A percentile compares a stretch with the other conserved stretches of the same genome.
These are phyloP conservation scores for Marcusenius ussheri DNA, from an alignment of 2,113 vertebrate species.

Conservation along the genomic window DNA sequence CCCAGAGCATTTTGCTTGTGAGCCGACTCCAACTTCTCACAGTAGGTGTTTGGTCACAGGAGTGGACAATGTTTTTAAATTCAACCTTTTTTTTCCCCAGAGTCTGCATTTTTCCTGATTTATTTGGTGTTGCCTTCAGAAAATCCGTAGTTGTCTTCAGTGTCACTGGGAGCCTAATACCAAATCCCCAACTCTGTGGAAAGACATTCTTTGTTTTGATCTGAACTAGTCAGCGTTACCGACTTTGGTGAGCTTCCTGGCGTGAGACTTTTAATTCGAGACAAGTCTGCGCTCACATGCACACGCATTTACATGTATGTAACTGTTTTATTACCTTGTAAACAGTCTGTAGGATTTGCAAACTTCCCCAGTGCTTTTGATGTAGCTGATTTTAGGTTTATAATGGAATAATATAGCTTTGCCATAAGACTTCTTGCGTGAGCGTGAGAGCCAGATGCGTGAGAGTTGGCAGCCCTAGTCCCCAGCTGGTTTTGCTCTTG, in stretches of 20 bases:
- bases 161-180: not conserved
- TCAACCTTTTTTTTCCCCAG: not conserved
- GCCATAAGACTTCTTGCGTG: too few species aligned
- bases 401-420: too few species aligned
- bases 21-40: not conserved
- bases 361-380: too few species aligned
- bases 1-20: not conserved
- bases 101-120: not conserved
- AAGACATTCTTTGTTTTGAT: not conserved
- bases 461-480: not conserved
- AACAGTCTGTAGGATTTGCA: too few species aligned
- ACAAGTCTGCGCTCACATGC: too few species aligned
- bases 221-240: not conserved
- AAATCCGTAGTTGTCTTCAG: not conserved
- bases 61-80: not conserved
- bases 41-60: not conserved
- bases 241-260: too few species aligned
- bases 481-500: not conserved
- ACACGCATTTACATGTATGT: too few species aligned
- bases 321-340: too few species aligned
- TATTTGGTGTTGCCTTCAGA: not conserved
- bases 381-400: too few species aligned
- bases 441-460: too few species aligned
- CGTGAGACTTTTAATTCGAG: too few species aligned
- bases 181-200: not conserved